Conservation (phyloP, 1,140 invertebrate genomes). For the Babylonia areolata region DNA sequence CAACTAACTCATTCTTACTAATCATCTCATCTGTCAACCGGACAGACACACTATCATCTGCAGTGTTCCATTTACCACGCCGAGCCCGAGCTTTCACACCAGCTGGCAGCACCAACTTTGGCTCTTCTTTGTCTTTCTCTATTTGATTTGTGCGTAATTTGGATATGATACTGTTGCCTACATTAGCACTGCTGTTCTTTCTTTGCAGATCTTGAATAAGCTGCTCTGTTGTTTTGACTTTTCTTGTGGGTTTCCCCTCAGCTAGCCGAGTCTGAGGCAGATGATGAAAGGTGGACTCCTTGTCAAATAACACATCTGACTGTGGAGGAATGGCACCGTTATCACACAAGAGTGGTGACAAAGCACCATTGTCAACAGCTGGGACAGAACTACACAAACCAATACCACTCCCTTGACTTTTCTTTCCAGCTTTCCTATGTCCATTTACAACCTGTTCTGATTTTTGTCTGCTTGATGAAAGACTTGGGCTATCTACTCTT, state of each 20-base stretch:
- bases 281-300: slow-evolving; percentile 41
- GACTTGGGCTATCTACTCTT: slow-evolving; percentile 48
- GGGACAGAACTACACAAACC: slow-evolving; percentile 19
- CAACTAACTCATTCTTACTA: slow-evolving; percentile 80
- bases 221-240: slow-evolving; percentile 90
- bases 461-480: slow-evolving; percentile 41
- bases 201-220: slow-evolving; percentile 86
- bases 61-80: slow-evolving; percentile 53
- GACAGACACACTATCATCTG: slow-evolving; percentile 39
- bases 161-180: slow-evolving; percentile 68
- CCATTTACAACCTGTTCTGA: slow-evolving; percentile 50
- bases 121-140: slow-evolving; percentile 70
- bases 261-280: slow-evolving; percentile 24
- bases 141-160: slow-evolving; percentile 72
- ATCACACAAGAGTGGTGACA: not conserved
- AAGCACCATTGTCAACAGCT: not conserved
- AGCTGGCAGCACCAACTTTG: slow-evolving; percentile 63
- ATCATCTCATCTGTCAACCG: slow-evolving; percentile 62
- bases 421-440: slow-evolving; percentile 33
- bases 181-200: slow-evolving; percentile 77
- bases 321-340: slow-evolving; percentile 4
- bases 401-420: not conserved
- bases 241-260: slow-evolving; percentile 78
- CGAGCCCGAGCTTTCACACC: slow-evolving; percentile 63
- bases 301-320: slow-evolving; percentile 18